Evolutionary conservation across 2,797 vertebrate species (phyloP), one percentile per base, ranked within the genome.

Genomic region (Spondyliosoma cantharus): DNA sequence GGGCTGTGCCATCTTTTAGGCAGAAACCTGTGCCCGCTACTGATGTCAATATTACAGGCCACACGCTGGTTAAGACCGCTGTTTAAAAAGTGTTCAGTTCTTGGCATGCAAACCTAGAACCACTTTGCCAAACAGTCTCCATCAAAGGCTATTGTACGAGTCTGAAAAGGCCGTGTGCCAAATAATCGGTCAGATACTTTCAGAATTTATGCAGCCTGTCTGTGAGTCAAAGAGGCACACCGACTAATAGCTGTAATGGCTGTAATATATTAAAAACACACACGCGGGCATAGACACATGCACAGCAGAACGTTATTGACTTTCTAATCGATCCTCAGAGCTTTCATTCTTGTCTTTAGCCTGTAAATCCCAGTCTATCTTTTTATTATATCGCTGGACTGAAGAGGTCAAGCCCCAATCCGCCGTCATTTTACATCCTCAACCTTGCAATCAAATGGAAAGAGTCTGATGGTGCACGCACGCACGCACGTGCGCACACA

Each of bases 171-270:
- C 56, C 29, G 49, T 45, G 73, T 43, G 85, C 81, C 84, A 90
- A 89, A 91, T 77, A 86, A 86, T 84, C 32, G 7, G 53, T 87
- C 81, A 82, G 73, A 83, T 86, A 72, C 71, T 77, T 71, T 69
- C 27, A 78, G 68, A 68, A 87, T 89, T 90, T 89, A 87, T 87
- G 78, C 45, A 27, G 57, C 79, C 57, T 80, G 72, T 66, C 73
- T 76, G 62, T 43, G 53, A 83, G 58, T 87, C 73, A 86, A 70
- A 86, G 78, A 82, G 17, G 57, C 72, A 54, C 25, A 43, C 53
- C 71, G 72, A 62, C 78, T 87, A 89, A 90, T 87, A 81, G 83
- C 71, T 85, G 87, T 87, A 88, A 92, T 87, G 81, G 71, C 84
- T 69, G 82, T 71, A 68, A 86, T 89, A 83, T 83, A 87, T 88